Base-by-base conservation (phyloP, 2,888 invertebrate genomes). In the Mystacides longicornis region DNA sequence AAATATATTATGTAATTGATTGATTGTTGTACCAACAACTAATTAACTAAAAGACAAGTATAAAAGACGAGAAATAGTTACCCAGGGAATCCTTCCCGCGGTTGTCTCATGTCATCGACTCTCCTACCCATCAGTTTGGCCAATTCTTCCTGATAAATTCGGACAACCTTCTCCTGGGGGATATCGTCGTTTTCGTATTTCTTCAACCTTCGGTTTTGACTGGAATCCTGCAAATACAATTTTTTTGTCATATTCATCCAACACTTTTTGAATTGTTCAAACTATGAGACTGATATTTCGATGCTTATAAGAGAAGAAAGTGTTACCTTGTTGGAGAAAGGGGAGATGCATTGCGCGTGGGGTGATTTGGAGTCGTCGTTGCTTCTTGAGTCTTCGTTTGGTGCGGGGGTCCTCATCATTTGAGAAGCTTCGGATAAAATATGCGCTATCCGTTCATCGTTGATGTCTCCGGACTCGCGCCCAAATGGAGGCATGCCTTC, bases 71-170 rank as follows among this genome's bases (percentile, higher is more conserved):
- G 37, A 18, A 27, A 37, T 54, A 71, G 80, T 77, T 77, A 90
- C 90, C 88, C 85, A 69, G 87, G 86, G 65, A 89, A 87, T 23
- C 87, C 82, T 57, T 90, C 90, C 45, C 89, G 79, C 33, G 82
- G 86, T 62, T 83, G 86, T 54, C 89, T 81, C 64, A 87, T 77
- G 63, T 88, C 87, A 49, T 87, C 87, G 53, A 83, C 81, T 62
- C 87, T 73, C 65, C 87, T 75, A 49, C 86, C 90, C 85, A 95
- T 93, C 54, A 98, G 81, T 69, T 96, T 96, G 56, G 92, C 89
- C 60, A 96, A 77, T 69, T 97, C 95, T 68, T 95, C 94, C 67
- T 96, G 94, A 69, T 96, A 96, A 67, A 96, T 92, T 67, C 93
- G 82, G 43, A 90, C 87, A 65, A 96, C 93, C 73, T 95, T 94